These are phyloP conservation scores for Oreochromis tanganicae DNA, from an alignment of 2,113 vertebrate genomes.

Conservation along the genomic window DNA sequence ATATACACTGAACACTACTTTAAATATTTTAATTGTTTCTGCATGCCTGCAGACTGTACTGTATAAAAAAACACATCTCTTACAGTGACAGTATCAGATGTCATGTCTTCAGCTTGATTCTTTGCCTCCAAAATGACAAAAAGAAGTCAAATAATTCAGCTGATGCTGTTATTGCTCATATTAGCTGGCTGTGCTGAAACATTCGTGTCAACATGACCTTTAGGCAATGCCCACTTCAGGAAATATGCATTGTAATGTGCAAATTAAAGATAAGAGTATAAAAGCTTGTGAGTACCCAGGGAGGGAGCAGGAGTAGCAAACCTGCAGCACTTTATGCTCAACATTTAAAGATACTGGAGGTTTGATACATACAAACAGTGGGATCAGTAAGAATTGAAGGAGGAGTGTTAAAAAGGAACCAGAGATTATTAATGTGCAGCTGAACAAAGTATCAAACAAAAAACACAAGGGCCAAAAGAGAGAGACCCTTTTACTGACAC, in stretches of 20 bases:
- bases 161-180: neutral
- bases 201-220: neutral
- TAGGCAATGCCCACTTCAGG: neutral
- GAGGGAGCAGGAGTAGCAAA: neutral
- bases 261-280: constrained; percentile 1
- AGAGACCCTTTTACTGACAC: neutral
- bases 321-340: neutral
- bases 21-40: neutral
- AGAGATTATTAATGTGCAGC: neutral
- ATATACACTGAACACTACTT: neutral
- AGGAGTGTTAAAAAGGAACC: neutral
- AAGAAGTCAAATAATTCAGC: neutral
- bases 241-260: neutral
- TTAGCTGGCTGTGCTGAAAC: neutral
- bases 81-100: rapidly evolving
- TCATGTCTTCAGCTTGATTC: neutral
- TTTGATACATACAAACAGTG: neutral
- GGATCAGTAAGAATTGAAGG: neutral
- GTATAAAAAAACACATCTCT: neutral
- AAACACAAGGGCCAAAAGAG: neutral
- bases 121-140: neutral
- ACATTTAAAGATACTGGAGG: neutral
- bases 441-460: neutral
- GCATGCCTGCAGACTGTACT: neutral
- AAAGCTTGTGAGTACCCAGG: neutral